Evolutionary conservation across 1,140 invertebrate genomes (phyloP), one percentile per base, ranked within the genome.

Genomic region (Trachymyrmex septentrionalis): DNA sequence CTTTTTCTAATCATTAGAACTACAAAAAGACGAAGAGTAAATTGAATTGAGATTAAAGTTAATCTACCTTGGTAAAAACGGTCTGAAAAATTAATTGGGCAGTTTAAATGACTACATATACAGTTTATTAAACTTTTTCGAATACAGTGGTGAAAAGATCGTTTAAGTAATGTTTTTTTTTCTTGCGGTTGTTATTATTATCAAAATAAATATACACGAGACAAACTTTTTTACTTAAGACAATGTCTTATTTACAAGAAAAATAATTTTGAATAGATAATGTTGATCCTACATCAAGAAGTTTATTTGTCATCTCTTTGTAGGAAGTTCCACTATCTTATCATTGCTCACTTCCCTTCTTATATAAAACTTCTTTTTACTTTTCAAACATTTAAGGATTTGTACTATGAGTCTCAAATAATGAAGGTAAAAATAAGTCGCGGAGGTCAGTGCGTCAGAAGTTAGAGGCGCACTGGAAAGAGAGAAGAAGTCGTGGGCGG

Each of bases 401-500:
- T 61, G 19, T 75, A 63, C 38, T 73, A 72, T 5, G 67, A 81
- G 12, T 50, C 38, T 50, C 19, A 55, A 34, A 73, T 84, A 82
- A 84, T 19, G 24, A 38, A 48, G 14, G 10, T 80, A 80, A 80
- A 44, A 80, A 67, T 57, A 63, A 84, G 69, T 61, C 27, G 55
- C 14, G 16, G 38, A 48, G 78, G 77, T 81, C 55, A 72, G 53
- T 55, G 34, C 55, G 69, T 72, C 24, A 24, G 38, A 84, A 84
- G 80, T 84, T 84, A 21, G 24, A 63, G 69, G 19, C 67, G 55
- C 24, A 30, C 19, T 38, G 24, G 9, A n/a, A n/a, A n/a, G n/a
- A n/a, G 10, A 50, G 38, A 67, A 61, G n/a, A 63, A 61, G 55
- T 73, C 69, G 69, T n/a, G 38, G 38, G 24, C 72, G 53, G 19